Percentiles rank a stretch among this genome's conserved stretches.
Conservation (phyloP, 2,797 vertebrate genomes). For the Geotrypetes seraphini region DNA sequence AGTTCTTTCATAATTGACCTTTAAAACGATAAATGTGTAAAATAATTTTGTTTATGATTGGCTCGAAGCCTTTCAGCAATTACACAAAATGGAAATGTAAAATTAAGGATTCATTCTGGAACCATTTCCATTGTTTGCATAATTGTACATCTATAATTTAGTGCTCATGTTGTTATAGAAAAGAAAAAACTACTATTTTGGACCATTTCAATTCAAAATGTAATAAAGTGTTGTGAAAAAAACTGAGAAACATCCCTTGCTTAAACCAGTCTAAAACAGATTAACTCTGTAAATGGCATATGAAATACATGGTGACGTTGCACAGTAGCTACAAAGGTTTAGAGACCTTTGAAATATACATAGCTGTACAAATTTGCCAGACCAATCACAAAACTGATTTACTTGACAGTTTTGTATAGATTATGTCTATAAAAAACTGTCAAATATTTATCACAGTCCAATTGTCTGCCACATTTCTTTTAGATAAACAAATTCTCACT, state of each 20-base stretch:
- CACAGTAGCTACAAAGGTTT: too few species aligned
- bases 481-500: too few species aligned
- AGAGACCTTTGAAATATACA: too few species aligned
- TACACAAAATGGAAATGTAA: slow-evolving; percentile 89
- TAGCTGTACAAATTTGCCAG: too few species aligned
- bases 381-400: too few species aligned
- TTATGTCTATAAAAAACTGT: too few species aligned
- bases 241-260: slow-evolving; percentile 27
- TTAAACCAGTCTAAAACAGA: slow-evolving; percentile 32
- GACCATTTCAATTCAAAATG: slow-evolving; percentile 54
- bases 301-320: too few species aligned
- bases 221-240: slow-evolving; percentile 44
- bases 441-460: too few species aligned
- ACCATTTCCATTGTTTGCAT: slow-evolving; percentile 86
- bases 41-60: slow-evolving; percentile 92
- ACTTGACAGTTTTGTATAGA: too few species aligned
- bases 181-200: slow-evolving; percentile 49
- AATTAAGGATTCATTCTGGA: slow-evolving; percentile 79
- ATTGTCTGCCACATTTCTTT: too few species aligned
- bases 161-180: slow-evolving; percentile 57
- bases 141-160: slow-evolving; percentile 81
- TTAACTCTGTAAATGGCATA: slow-evolving; percentile 36
- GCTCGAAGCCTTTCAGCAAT: slow-evolving; percentile 87
- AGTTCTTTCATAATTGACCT: slow-evolving; percentile 93
- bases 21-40: slow-evolving; percentile 80